Evolutionary conservation across 2,888 invertebrate species (phyloP).

Genomic region (Stegophylla sp.): DNA sequence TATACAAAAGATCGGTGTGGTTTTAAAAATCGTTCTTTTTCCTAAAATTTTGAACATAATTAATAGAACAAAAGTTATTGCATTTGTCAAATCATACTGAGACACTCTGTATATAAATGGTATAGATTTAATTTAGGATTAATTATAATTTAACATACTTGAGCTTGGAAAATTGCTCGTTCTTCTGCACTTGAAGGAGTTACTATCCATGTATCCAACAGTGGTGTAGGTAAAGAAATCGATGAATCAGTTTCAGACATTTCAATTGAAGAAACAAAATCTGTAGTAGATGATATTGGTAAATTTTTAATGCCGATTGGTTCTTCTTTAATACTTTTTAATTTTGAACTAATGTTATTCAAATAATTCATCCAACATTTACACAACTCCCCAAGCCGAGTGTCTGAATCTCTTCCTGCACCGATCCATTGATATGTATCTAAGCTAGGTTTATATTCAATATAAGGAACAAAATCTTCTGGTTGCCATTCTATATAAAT

Average conservation of each 20-base stretch:
- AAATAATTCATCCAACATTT: slow-evolving; percentile 60
- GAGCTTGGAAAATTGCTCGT: slow-evolving; percentile 73
- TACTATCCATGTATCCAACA: slow-evolving; percentile 83
- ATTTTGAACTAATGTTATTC: slow-evolving; percentile 50
- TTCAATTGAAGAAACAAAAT: slow-evolving; percentile 34
- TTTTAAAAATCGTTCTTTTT: slow-evolving; percentile 81
- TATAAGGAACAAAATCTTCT: slow-evolving; percentile 86
- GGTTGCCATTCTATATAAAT: slow-evolving; percentile 74
- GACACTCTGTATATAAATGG: no score
- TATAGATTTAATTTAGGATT: not conserved
- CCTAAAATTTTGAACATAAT: slow-evolving; percentile 69
- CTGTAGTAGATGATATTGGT: slow-evolving; percentile 16
- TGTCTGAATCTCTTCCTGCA: slow-evolving; percentile 87
- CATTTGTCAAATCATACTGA: no score
- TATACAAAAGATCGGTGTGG: slow-evolving; percentile 93
- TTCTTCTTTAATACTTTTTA: slow-evolving; percentile 37
- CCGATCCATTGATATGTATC: slow-evolving; percentile 90
- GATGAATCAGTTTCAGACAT: slow-evolving; percentile 45
- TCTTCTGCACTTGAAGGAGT: slow-evolving; percentile 80
- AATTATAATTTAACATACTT: slow-evolving; percentile 60
- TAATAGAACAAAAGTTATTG: no score
- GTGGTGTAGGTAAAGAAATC: slow-evolving; percentile 68
- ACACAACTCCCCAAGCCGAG: slow-evolving; percentile 56
- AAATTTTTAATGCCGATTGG: not conserved
- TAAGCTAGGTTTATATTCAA: slow-evolving; percentile 79